Base-by-base conservation (phyloP, 2,113 vertebrate species). In the Antigone vipio region DNA sequence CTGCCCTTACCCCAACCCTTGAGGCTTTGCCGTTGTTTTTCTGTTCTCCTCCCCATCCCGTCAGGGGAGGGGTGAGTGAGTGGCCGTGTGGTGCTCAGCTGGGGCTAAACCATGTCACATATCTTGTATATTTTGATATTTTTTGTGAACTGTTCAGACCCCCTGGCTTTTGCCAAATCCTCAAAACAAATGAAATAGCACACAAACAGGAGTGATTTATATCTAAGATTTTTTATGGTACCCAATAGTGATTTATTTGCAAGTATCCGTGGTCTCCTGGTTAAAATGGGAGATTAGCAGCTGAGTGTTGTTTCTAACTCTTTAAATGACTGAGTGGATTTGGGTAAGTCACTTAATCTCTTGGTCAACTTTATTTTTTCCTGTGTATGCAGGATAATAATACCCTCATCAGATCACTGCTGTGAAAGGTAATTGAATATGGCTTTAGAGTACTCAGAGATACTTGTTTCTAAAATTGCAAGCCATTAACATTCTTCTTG, bases 211-310 rank as follows among this genome's bases (percentile, higher is more conserved):
- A 78, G 15, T 91, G 89, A 96, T 95, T 95, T 95, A 78, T 95
- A 67, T 71, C 63, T 77, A 49, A 87, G 74, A 44, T 27, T 68
- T 92, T 86, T 79, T 40, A 53, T 75, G 35, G 24, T 92, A 63
- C 38, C 38, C 59, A 78, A 23, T 67, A 85, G 60, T 83, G 88
- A 92, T 95, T 93, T 94, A 69, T 95, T 85, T 83, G 66, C 87
- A 75, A 63, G 69, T 92, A 59, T 63, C 85, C 22, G 24, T 68
- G 64, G 62, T 89, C 83, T 94, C 8, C 58, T 93, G 62, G 77
- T 93, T 85, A 84, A 96, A 92, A 82, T 44, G 47, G 60, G 73
- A 89, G 91, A 85, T 93, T 95, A 93, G 69, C 78, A 97, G 30
- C 60, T 49, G 55, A 77, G 16, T 80, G 59, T 78, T 89, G 22